Conservation (phyloP, 2,888 invertebrate species). For the Coleophora flavipennella region DNA sequence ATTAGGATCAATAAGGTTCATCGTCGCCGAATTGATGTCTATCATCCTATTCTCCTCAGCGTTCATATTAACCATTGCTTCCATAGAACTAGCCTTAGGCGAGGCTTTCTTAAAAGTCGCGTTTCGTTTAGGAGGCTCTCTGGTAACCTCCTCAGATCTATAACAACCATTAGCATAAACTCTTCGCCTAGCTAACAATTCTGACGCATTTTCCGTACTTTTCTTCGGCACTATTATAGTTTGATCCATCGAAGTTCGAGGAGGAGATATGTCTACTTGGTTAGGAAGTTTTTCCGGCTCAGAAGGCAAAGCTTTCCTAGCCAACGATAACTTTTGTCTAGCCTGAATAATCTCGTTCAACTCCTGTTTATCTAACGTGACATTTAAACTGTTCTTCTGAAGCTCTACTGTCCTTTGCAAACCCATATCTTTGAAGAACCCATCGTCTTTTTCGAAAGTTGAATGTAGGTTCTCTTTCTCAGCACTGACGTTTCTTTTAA, state of each 20-base stretch:
- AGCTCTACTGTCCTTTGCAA: constrained; percentile 38
- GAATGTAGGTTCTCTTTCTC: constrained; percentile 56
- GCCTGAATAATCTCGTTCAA: constrained; percentile 64
- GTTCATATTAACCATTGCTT: constrained; percentile 46
- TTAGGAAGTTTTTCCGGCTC: constrained; percentile 43
- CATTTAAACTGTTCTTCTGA: constrained; percentile 46
- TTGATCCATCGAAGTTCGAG: constrained; percentile 48
- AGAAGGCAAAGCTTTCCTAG: constrained; percentile 49
- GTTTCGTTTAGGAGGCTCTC: constrained; percentile 51
- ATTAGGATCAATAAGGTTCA: constrained; percentile 46
- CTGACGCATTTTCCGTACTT: constrained; percentile 59
- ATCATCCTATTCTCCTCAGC: constrained; percentile 47
- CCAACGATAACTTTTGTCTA: constrained; percentile 55
- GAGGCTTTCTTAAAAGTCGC: constrained; percentile 54
- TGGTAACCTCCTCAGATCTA: constrained; percentile 35
- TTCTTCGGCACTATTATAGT: constrained; percentile 56
- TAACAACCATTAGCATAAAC: constrained; percentile 38
- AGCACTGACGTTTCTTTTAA: constrained; percentile 39
- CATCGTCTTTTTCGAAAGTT: constrained; percentile 51
- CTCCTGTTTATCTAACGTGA: constrained; percentile 59
- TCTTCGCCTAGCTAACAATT: constrained; percentile 52
- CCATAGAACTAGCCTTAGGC: constrained; percentile 42
- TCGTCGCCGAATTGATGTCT: constrained; percentile 61
- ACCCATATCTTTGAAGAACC: constrained; percentile 58
- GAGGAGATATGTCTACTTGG: constrained; percentile 36